These are phyloP conservation scores for Seriola quinqueradiata DNA, from an alignment of 2,113 vertebrate genomes.

Conservation along the genomic window DNA sequence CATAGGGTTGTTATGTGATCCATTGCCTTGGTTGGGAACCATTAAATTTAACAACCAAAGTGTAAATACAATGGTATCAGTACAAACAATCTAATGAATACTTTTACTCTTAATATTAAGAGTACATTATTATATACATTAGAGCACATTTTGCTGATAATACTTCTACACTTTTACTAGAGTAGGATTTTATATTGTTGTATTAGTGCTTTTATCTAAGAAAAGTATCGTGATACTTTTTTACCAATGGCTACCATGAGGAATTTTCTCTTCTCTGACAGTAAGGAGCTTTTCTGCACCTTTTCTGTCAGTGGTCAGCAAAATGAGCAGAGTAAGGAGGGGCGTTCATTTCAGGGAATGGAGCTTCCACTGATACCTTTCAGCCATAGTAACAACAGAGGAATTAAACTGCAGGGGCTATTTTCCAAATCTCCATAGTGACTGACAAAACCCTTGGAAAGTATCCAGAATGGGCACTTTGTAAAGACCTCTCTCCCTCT, in stretches of 20 bases:
- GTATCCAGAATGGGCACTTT: constrained; percentile 68
- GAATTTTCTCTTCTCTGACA: neutral
- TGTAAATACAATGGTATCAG: neutral
- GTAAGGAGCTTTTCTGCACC: neutral
- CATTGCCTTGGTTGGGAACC: neutral
- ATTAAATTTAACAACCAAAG: neutral
- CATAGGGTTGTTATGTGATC: neutral
- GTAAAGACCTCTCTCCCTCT: constrained; percentile 55
- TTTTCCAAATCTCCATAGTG: constrained; percentile 76
- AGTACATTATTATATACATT: too few relatives aligned
- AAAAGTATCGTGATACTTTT: neutral
- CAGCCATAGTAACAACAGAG: constrained; percentile 65
- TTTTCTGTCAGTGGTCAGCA: constrained; percentile 28
- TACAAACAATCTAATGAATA: neutral
- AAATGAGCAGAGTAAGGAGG: constrained; percentile 21
- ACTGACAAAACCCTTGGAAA: constrained; percentile 76
- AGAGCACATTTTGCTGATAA: too few relatives aligned
- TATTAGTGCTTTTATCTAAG: neutral
- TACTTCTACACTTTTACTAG: too few relatives aligned
- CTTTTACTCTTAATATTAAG: too few relatives aligned
- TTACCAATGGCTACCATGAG: neutral
- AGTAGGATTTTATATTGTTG: neutral
- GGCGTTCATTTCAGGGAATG: constrained; percentile 17
- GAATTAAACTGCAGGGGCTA: constrained; percentile 63
- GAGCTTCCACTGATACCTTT: constrained; percentile 68